Conservation (phyloP, 2,797 vertebrate genomes). For the Eupleurogrammus muticus region DNA sequence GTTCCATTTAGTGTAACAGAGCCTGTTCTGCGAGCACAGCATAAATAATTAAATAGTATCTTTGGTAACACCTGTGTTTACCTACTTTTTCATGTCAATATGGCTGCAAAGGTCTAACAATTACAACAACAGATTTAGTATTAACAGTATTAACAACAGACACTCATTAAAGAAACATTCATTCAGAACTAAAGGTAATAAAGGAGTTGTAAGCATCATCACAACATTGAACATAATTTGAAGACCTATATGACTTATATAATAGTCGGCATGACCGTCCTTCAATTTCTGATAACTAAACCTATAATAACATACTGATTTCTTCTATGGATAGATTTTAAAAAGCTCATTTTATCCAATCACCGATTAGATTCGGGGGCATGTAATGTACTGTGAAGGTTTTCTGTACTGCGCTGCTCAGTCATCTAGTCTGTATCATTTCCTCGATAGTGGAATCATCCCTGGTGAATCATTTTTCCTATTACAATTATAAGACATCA, state of each 20-base stretch:
- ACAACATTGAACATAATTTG: background rate
- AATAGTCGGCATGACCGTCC: no score
- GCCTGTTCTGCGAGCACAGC: no score
- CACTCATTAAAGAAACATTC: background rate
- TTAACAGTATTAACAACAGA: background rate
- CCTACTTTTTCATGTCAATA: no score
- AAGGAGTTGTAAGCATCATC: background rate
- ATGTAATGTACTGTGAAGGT: no score
- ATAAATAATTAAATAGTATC: no score
- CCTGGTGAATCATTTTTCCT: background rate
- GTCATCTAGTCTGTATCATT: background rate
- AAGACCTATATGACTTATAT: no score
- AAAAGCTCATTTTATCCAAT: background rate
- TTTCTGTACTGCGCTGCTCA: background rate
- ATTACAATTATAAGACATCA: background rate
- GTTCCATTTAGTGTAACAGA: no score
- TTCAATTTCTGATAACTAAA: background rate
- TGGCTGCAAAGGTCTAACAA: no score
- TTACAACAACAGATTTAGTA: no score
- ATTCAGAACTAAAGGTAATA: background rate
- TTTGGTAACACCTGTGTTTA: no score
- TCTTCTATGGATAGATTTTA: background rate
- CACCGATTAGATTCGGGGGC: no score
- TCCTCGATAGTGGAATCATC: background rate
- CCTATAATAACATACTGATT: background rate